Evolutionary conservation across 2,797 vertebrate genomes (phyloP), one percentile per base, ranked within the genome.

Genomic region (Oreonectes daqikongensis): DNA sequence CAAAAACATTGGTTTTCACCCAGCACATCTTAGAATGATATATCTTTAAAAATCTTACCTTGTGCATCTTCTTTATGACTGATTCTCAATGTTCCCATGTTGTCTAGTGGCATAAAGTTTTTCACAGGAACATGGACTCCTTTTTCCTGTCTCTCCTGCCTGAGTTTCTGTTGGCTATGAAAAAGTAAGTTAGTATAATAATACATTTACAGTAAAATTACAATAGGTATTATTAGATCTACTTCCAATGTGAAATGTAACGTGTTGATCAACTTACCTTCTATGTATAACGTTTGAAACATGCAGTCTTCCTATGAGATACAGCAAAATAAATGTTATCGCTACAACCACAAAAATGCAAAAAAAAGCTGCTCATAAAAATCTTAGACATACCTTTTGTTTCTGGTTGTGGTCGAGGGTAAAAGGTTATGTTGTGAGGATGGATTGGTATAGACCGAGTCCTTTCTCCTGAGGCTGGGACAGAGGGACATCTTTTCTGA

Each of bases 351-450:
- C 10, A 38, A 65, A 65, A n/a, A 40, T 40, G 15, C 26, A 50
- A 69, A n/a, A n/a, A n/a, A n/a, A n/a, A 60, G 0, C 18, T 76
- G 52, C 20, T 18, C 26, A 6, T 17, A 26, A 9, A 59, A 26
- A 28, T 2, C 0, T 7, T 40, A 40, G 1, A 77, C 24, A 1
- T 69, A 84, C 84, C 84, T 83, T 69, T 83, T 7, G 69, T 69
- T 50, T 66, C 40, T 46, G 67, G 17, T 8, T 66, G 50, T 20
- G 28, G 24, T 68, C 52, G 78, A 1, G 61, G 42, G 52, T 84
- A 14, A 2, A 84, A 78, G 24, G 84, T 73, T 15, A 55, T n/a
- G 52, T 53, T 80, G 24, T 79, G 82, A 1, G 84, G 82, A 46
- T 85, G 85, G 66, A 86, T 30, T 52, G 82, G 72, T 52, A 73